Evolutionary conservation across 2,888 invertebrate species (phyloP), one percentile per base, ranked within the genome.

Genomic region (Ecdyonurus torrentis): DNA sequence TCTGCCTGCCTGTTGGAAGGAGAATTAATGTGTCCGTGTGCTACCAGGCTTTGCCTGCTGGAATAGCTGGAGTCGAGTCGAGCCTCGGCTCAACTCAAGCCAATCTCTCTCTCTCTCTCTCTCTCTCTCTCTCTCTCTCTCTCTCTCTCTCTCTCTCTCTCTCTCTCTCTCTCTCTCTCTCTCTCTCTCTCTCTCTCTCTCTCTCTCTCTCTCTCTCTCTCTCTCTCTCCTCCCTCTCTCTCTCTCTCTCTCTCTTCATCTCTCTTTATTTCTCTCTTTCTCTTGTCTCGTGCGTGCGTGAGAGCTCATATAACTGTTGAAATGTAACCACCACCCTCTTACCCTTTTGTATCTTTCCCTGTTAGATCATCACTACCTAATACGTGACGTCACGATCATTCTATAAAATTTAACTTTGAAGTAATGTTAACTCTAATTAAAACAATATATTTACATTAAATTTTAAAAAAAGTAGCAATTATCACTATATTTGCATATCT

Each of bases 161-260:
- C 63, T 58, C 61, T 60, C 59, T 59, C 53, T 55, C 59, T 59
- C 58, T 60, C 22, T 61, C 63, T 62, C 20, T 59, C 61, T n/a
- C 61, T 60, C 58, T 61, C 53, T 58, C 63, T 50, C 24, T 61
- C 59, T 61, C 60, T 25, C 25, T 53, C 23, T 58, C 50, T 37
- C 63, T 61, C 50, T 58, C 64, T 25, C 63, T 59, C 62, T 62
- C 62, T 25, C 25, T 25, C 25, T 61, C 25, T 50, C 25, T 60
- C 37, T 37, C 60, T 60, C 37, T 37, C 60, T 60, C 60, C 22
- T 61, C 63, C 61, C 20, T 59, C 61, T n/a, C 61, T 60, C 58
- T 61, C 53, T 58, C 63, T 50, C 24, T 61, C 59, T 61, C 60
- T 25, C 25, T 53, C 23, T 58, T 37, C 37, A 62, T 61, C 50